Base-by-base conservation (phyloP, 1,140 invertebrate genomes). In the Bombus difficillimus region DNA sequence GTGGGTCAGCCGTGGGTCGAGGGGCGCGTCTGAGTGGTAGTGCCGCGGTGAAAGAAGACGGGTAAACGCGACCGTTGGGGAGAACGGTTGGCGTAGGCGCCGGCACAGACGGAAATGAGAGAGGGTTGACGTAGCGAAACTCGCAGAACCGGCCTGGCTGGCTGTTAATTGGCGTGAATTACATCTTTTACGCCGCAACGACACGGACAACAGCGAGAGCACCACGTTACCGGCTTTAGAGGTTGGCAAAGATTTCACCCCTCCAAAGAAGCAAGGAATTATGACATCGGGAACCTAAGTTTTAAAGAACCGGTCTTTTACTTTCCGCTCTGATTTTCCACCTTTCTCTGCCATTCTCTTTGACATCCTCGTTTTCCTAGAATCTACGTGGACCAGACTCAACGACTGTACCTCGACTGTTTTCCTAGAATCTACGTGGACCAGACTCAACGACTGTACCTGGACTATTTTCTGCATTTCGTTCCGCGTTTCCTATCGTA, bases 131-230 rank as follows among this genome's bases (percentile, higher is more conserved):
- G 86, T 80, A 88, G 75, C 82, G 81, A 86, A 85, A 91, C 64
- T 71, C 84, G 64, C 34, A 71, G 78, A 79, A 83, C 57, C 43
- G 68, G 41, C 43, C 64, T 66, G 81, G 69, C 43, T 87, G 88
- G 25, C 81, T 91, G 85, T 92, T 92, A 92, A 92, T 92, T 92
- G 91, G 83, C 91, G 80, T 81, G 86, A 92, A 92, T 88, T 91
- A 91, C 88, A 88, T 86, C 85, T 89, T 92, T 91, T 89, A 81
- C 89, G 76, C 72, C 81, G 75, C 82, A 85, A 87, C 82, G 75
- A 74, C 82, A 85, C 85, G 81, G 68, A 83, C 85, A 76, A n/a
- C 72, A 39, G n/a, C 18, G 47, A 39, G 62, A 39, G n/a, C n/a
- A 66, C n/a, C 18, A 39, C 18, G 39, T 59, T 47, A 59, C 41